These are phyloP conservation scores for Bombus soroeensis DNA, from an alignment of 1,140 invertebrate species.

Conservation along the genomic window DNA sequence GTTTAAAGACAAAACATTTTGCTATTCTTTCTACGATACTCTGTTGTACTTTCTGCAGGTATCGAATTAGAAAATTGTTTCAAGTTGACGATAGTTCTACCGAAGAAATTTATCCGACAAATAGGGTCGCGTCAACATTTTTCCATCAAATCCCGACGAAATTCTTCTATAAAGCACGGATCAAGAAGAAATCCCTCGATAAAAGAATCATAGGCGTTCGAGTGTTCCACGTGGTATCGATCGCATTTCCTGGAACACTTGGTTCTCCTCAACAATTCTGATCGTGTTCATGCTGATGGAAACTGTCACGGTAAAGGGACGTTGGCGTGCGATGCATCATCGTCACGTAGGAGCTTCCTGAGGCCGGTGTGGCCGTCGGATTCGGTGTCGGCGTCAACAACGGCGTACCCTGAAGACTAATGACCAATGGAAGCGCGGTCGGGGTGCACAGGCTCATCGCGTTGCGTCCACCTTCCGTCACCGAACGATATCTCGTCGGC, in stretches of 20 bases:
- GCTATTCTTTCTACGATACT: neutral
- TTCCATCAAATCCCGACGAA: neutral
- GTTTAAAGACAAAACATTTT: neutral
- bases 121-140: neutral
- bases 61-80: neutral
- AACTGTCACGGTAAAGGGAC: conserved; percentile 69
- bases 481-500: conserved; percentile 85
- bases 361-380: conserved; percentile 72
- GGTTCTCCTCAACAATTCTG: conserved; percentile 49
- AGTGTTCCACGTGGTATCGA: neutral
- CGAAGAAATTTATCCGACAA: neutral
- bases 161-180: neutral
- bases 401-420: conserved; percentile 85
- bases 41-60: no score
- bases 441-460: conserved; percentile 84
- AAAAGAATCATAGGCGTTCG: neutral
- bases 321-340: conserved; percentile 68
- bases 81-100: neutral
- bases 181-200: neutral
- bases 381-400: conserved; percentile 83
- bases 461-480: conserved; percentile 84
- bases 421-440: conserved; percentile 85
- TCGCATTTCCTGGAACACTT: neutral
- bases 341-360: conserved; percentile 67
- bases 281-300: conserved; percentile 64